Evolutionary conservation across 2,888 invertebrate genomes (phyloP).

Genomic region (Alentia gelatinosa): DNA sequence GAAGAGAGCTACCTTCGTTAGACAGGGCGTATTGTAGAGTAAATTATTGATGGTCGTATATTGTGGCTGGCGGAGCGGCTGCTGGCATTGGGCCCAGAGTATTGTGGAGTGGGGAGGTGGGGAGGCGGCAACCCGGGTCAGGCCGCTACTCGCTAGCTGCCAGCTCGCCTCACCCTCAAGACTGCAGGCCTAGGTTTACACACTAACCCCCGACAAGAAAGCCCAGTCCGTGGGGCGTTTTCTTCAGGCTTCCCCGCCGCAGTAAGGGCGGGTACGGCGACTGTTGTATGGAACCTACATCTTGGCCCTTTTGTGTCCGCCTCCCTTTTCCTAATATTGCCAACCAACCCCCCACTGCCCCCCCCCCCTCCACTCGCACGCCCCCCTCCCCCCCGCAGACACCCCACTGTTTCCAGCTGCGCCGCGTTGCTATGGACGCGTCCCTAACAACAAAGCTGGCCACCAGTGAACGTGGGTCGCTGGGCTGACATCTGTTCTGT

Average conservation of each 20-base stretch:
- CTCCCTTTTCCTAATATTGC: not conserved
- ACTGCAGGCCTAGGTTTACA: no score
- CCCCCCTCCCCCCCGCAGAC: not conserved
- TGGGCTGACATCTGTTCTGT: not conserved
- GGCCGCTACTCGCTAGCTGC: no score
- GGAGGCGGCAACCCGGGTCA: not conserved
- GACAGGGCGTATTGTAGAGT: not conserved
- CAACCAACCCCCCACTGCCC: not conserved
- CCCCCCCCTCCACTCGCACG: not conserved
- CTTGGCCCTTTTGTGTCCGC: not conserved
- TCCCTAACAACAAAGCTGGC: slow-evolving; percentile 33
- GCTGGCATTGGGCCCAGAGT: not conserved
- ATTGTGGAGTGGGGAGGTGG: not conserved
- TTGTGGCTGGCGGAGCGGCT: not conserved
- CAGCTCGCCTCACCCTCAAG: no score
- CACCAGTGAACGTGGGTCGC: not conserved
- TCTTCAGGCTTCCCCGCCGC: not conserved
- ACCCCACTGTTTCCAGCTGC: slow-evolving; percentile 12
- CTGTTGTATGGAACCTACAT: not conserved
- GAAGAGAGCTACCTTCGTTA: not conserved
- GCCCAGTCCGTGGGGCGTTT: not conserved
- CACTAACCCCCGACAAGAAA: no score
- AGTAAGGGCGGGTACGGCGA: not conserved
- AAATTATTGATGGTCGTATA: slow-evolving; percentile 37
- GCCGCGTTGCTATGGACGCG: not conserved